Base-by-base conservation (phyloP, 2,797 vertebrate species). In the Acestrorhynchus altus region DNA sequence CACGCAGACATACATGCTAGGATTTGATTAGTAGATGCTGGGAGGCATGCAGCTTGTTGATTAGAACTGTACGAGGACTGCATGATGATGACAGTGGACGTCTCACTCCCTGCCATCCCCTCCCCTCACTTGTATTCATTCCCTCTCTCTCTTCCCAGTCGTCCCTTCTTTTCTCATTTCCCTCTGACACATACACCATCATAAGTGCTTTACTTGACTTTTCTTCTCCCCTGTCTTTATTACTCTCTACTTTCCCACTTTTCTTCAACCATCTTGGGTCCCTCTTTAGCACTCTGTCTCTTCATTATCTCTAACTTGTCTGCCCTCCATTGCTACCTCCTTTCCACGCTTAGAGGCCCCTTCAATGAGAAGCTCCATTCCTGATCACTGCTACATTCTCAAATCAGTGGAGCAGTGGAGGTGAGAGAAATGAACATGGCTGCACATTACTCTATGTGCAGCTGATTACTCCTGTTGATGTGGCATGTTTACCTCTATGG, bases 41-140 rank as follows among this genome's bases (percentile, higher is more conserved):
- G 88, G 86, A 92, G 88, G 89, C 89, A 88, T 89, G 81, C 86
- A 81, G 91, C 87, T 89, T 91, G 90, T 92, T 93, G 91, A 94
- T 94, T 93, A 92, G 87, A 92, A 88, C 63, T 81, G 83, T 81
- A 89, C 88, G 83, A 83, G 88, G 78, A 76, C 83, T 89, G 92
- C 91, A 93, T 93, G 87, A 89, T 90, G 91, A 94, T 94, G 83
- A 72, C 82, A 71, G 56, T 54, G 84, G 85, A 88, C 80, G 72
- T 83, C 72, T 78, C 75, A 70, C 57, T 51, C 63, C 68, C 60
- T 77, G 31, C 42, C 31, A 42, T 1, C 74, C 49, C 46, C 61
- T 64, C 20, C 42, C 20, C 39, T 20, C 64, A 35, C 22, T 57
- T 31, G 66, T 11, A 65, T 26, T 65, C 40, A 65, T 24, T 18